phyloP scores from a whole-genome alignment of 2,888 invertebrate genomes.

The Acleris laterana region DNA sequence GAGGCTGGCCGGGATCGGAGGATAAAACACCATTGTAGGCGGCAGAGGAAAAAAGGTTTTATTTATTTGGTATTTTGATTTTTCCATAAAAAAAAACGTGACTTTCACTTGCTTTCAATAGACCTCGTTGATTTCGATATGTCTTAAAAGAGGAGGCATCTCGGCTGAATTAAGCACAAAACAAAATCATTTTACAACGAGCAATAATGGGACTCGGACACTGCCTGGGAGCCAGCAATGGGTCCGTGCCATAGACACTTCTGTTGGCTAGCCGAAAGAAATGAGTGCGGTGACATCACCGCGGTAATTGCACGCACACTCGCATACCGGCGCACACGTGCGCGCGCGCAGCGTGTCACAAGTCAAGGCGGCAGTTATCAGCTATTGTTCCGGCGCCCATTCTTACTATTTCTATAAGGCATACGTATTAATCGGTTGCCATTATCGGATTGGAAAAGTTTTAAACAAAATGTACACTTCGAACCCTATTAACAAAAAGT shows the following conservation, averaged over 20 bases:
- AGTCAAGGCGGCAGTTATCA: slow-evolving; percentile 29
- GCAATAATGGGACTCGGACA: not conserved
- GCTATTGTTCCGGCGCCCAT: slow-evolving; percentile 22
- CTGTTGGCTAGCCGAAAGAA: slow-evolving; percentile 46
- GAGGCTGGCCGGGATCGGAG: not conserved
- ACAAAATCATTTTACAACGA: not conserved
- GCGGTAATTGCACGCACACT: slow-evolving; percentile 39
- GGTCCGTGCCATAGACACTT: slow-evolving; percentile 5
- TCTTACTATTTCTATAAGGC: slow-evolving; percentile 18
- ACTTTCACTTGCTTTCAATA: too few relatives aligned
- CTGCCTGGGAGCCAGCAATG: not conserved
- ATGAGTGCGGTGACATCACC: slow-evolving; percentile 61
- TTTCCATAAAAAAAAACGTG: too few relatives aligned
- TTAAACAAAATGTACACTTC: too few relatives aligned
- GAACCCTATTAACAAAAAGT: too few relatives aligned
- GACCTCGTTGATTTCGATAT: too few relatives aligned
- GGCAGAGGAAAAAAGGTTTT: not conserved
- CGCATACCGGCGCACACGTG: slow-evolving; percentile 2
- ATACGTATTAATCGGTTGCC: slow-evolving; percentile 30
- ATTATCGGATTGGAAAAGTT: not conserved
- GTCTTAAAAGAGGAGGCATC: too few relatives aligned
- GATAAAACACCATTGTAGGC: not conserved
- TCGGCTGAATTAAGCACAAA: too few relatives aligned
- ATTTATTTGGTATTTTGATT: too few relatives aligned
- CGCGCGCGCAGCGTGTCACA: slow-evolving; percentile 5